Base-by-base conservation (phyloP, 2,888 invertebrate species). In the Drosophila robusta region DNA sequence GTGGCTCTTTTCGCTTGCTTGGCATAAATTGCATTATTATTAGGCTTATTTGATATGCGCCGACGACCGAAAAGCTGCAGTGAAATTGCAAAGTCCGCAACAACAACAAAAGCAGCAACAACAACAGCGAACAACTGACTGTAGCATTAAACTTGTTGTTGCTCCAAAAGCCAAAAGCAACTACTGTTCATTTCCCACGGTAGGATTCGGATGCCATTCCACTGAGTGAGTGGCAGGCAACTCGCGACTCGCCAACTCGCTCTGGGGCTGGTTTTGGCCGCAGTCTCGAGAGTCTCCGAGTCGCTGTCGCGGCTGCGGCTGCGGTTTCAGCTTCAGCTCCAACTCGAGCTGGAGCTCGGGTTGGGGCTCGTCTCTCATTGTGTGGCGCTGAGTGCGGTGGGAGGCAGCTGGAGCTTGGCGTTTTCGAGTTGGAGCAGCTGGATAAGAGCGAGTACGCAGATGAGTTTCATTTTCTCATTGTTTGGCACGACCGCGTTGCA, bases 151-250 rank as follows among this genome's bases (percentile, higher is more conserved):
- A 75, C 75, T 66, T 83, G 85, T 80, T 86, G 80, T 64, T 72
- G 80, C 61, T 84, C 70, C 70, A 87, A 81, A 84, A 83, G 82
- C 66, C 73, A 83, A 77, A 73, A 87, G 75, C 72, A 75, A 90
- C 91, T 91, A 91, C 91, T 91, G 91, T 91, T 90, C 91, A 91
- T 91, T 91, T 91, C 91, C 91, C 91, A 91, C 91, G 91, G 90
- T 91, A 82, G 87, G 81, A 86, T 86, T 78, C 75, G 86, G 86
- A 86, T 85, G 86, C 86, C 86, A 86, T 88, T 88, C 87, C 87
- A 80, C 66, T 79, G 84, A 84, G 78, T 80, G 83, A 80, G 83
- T 75, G 75, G 75, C 80, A 80, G 81, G 75, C 77, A 66, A 69
- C 71, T 69, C 52, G 68, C 68, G 68, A 50, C 69, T 69, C 46